A percentile compares a stretch with the other conserved stretches of the same genome.
Evolutionary conservation across 2,797 vertebrate species (phyloP).

Genomic region (Trematomus bernacchii): DNA sequence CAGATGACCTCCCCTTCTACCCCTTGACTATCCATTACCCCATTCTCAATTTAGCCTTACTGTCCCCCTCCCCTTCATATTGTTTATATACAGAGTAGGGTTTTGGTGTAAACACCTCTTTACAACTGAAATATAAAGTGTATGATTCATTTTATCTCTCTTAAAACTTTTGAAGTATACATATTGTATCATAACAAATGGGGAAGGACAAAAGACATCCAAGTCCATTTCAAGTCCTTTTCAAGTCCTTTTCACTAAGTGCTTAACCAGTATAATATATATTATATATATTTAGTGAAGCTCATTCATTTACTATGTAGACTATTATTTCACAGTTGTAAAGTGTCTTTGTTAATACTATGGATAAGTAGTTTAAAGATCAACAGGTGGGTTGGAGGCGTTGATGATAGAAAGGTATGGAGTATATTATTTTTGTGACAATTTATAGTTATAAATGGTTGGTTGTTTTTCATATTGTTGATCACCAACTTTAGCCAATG

Average conservation of each 20-base stretch:
- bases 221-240: background rate
- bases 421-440: background rate
- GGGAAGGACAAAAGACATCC: background rate
- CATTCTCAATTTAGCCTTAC: conserved; percentile 6
- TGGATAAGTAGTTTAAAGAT: too few species aligned
- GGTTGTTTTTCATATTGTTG: background rate
- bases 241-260: too few species aligned
- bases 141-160: background rate
- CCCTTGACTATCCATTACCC: conserved; percentile 36
- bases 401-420: too few species aligned
- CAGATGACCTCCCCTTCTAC: conserved; percentile 55
- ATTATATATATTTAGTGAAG: background rate
- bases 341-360: background rate
- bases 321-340: conserved; percentile 2
- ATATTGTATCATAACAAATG: background rate
- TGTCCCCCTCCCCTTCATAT: background rate
- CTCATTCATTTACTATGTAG: background rate
- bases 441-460: too few species aligned
- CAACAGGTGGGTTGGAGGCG: too few species aligned
- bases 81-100: background rate
- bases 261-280: background rate
- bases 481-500: background rate
- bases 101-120: background rate
- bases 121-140: background rate
- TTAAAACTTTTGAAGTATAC: background rate